A percentile compares a stretch with the other conserved stretches of the same genome.
Evolutionary conservation across 2,113 vertebrate species (phyloP).

Genomic region (Nibea coibor): DNA sequence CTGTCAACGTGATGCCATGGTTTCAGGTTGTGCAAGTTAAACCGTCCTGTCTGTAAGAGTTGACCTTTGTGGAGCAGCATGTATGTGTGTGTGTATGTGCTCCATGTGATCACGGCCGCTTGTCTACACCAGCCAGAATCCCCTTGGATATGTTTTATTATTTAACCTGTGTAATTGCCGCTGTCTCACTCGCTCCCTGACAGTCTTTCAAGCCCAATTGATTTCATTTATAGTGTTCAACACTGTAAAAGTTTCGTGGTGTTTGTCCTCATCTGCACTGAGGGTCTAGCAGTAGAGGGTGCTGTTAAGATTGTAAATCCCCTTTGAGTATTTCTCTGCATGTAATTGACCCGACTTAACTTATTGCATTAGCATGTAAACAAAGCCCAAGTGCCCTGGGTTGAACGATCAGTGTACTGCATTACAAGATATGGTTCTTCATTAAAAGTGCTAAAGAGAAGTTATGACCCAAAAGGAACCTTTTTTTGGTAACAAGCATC

Average conservation of each 20-base stretch:
- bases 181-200: background rate
- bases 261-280: background rate
- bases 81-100: background rate
- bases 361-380: background rate
- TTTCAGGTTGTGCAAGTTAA: conserved; percentile 68
- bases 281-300: background rate
- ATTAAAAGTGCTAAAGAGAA: background rate
- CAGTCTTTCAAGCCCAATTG: background rate
- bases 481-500: background rate
- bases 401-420: background rate
- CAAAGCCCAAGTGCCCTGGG: background rate
- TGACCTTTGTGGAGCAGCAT: conserved; percentile 50
- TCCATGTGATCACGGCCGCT: background rate
- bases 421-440: background rate
- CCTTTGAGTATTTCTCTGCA: background rate
- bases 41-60: conserved; percentile 26
- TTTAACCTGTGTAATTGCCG: background rate
- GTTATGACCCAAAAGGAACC: background rate
- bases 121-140: background rate
- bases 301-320: background rate
- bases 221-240: background rate
- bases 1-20: conserved; percentile 54
- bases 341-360: background rate
- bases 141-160: conserved; percentile 19
- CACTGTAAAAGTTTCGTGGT: background rate